Conservation (phyloP, 1,140 invertebrate genomes). For the Trichoplusia ni region DNA sequence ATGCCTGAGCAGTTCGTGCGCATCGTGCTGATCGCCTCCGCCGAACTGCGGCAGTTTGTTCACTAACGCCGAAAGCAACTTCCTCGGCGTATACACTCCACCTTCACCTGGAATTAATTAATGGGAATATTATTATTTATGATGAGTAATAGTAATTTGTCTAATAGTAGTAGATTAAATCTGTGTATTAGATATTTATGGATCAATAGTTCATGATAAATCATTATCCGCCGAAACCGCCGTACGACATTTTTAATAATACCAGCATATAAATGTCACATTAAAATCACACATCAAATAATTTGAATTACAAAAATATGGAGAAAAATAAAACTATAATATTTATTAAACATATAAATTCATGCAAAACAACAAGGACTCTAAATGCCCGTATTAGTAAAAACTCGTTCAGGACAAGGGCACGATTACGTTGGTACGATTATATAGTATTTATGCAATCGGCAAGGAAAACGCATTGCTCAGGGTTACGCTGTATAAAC, state of each 20-base stretch:
- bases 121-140: neutral
- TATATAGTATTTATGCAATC: slow-evolving; percentile 6
- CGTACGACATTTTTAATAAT: too few species aligned
- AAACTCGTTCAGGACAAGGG: neutral
- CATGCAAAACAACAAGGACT: too few species aligned
- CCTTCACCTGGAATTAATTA: slow-evolving; percentile 65
- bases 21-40: slow-evolving; percentile 97
- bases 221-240: too few species aligned
- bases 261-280: too few species aligned
- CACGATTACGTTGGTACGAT: neutral
- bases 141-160: too few species aligned
- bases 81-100: slow-evolving; percentile 86
- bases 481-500: neutral
- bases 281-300: too few species aligned
- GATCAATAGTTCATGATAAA: too few species aligned
- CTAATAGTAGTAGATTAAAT: too few species aligned
- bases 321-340: too few species aligned
- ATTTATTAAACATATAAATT: too few species aligned
- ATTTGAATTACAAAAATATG: too few species aligned
- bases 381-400: neutral
- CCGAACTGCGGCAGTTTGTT: slow-evolving; percentile 92
- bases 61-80: slow-evolving; percentile 89
- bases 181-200: too few species aligned
- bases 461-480: slow-evolving; percentile 3
- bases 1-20: slow-evolving; percentile 96